Conservation (phyloP, 2,888 invertebrate genomes). For the Lypha dubia region DNA sequence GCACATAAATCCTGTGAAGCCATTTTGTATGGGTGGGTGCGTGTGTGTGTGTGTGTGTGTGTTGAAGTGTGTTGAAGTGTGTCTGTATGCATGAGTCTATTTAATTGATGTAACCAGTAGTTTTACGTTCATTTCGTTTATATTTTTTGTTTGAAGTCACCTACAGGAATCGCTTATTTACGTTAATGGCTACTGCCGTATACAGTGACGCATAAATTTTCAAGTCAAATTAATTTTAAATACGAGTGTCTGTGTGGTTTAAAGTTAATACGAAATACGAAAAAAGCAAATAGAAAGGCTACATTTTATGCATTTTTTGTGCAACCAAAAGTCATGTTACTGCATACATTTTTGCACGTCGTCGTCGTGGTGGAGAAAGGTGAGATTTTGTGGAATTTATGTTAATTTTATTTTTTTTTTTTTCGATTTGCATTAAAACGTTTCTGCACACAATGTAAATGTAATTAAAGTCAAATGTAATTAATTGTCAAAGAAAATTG, state of each 20-base stretch:
- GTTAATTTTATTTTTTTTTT: constrained; percentile 73
- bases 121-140: constrained; percentile 47
- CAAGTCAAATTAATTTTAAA: constrained; percentile 70
- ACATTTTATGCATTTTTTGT: constrained; percentile 24
- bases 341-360: constrained; percentile 13
- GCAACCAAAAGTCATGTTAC: neutral
- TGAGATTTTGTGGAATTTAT: constrained; percentile 76
- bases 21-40: constrained; percentile 66
- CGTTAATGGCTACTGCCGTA: constrained; percentile 82
- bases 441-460: constrained; percentile 51
- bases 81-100: too few relatives aligned
- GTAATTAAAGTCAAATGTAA: constrained; percentile 81
- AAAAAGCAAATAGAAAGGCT: neutral
- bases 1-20: constrained; percentile 64
- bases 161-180: constrained; percentile 79
- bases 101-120: constrained; percentile 53
- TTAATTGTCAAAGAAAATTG: constrained; percentile 79
- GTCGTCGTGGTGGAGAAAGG: constrained; percentile 36
- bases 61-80: too few relatives aligned
- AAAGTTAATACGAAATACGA: neutral
- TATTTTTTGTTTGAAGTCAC: constrained; percentile 40
- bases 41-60: too few relatives aligned
- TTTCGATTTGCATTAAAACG: neutral
- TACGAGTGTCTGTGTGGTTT: constrained; percentile 35
- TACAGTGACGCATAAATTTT: constrained; percentile 70